Conservation (phyloP, 2,888 invertebrate species). For the Encarsia formosa region DNA sequence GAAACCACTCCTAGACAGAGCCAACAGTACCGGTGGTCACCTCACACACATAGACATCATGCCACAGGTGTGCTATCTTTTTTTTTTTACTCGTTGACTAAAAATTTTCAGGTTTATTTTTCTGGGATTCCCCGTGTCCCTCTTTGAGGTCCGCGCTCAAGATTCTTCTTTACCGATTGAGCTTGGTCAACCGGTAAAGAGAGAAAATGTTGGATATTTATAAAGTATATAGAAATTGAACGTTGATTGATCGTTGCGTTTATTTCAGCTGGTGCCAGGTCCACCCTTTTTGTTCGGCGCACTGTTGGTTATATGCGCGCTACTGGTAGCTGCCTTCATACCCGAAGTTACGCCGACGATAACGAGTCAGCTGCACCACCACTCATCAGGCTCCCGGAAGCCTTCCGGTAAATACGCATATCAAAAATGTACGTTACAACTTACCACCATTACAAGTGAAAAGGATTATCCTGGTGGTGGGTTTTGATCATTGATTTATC, state of each 20-base stretch:
- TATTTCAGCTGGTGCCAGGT: slow-evolving; percentile 78
- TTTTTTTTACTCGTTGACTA: neutral
- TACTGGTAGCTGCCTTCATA: slow-evolving; percentile 86
- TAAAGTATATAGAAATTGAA: too few species aligned
- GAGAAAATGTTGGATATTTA: too few species aligned
- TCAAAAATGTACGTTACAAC: slow-evolving; percentile 53
- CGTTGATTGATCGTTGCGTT: too few species aligned
- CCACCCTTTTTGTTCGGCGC: slow-evolving; percentile 99
- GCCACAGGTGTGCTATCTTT: slow-evolving; percentile 50
- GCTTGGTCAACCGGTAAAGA: too few species aligned
- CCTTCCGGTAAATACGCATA: slow-evolving; percentile 53
- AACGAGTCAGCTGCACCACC: slow-evolving; percentile 53
- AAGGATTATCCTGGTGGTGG: slow-evolving; percentile 47
- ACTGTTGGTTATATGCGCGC: slow-evolving; percentile 90
- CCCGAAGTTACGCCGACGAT: slow-evolving; percentile 61
- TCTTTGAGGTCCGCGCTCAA: too few species aligned
- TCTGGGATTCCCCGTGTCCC: too few species aligned
- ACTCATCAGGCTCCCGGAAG: slow-evolving; percentile 63
- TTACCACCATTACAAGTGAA: slow-evolving; percentile 44
- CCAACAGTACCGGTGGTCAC: slow-evolving; percentile 39
- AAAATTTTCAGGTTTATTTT: neutral
- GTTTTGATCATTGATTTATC: slow-evolving; percentile 15
- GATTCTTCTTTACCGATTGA: too few species aligned
- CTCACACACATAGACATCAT: slow-evolving; percentile 54
- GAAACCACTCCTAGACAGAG: slow-evolving; percentile 43